These are phyloP conservation scores for Hetaerina americana DNA, from an alignment of 1,140 invertebrate genomes.

Conservation along the genomic window DNA sequence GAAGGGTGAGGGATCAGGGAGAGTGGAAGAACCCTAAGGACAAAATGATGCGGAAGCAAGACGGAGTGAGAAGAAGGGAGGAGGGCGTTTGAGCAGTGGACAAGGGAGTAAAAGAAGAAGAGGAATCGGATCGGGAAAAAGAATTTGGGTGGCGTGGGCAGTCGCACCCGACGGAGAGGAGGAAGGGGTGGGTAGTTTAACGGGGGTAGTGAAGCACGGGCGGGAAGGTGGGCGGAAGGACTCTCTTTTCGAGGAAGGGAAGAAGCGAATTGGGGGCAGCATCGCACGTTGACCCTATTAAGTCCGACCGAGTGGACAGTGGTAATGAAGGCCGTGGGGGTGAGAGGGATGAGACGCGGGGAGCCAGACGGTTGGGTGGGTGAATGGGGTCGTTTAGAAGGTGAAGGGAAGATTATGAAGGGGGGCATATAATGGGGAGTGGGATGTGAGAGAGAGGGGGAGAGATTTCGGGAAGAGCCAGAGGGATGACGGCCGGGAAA, in stretches of 20 bases:
- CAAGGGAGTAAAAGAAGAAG: too few species aligned
- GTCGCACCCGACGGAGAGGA: not conserved
- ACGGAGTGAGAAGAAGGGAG: too few species aligned
- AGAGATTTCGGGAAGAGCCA: not conserved
- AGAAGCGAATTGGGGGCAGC: too few species aligned
- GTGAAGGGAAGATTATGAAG: not conserved
- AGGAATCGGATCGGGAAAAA: not conserved
- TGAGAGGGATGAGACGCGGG: not conserved
- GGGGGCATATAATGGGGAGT: not conserved
- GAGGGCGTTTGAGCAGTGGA: too few species aligned
- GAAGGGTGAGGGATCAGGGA: not conserved
- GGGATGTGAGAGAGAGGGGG: not conserved
- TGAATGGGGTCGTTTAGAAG: not conserved
- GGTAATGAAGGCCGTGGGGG: not conserved
- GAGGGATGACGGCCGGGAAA: too few species aligned
- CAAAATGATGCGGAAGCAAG: not conserved
- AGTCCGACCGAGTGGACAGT: not conserved
- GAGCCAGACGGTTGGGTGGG: not conserved
- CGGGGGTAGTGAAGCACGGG: too few species aligned
- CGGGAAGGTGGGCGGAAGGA: too few species aligned
- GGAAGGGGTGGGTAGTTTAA: too few species aligned
- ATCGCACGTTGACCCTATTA: not conserved
- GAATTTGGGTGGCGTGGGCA: not conserved
- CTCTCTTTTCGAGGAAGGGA: too few species aligned
- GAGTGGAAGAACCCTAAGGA: not conserved